Base-by-base conservation (phyloP, 1,140 invertebrate genomes). In the Drosophila setifemur region DNA sequence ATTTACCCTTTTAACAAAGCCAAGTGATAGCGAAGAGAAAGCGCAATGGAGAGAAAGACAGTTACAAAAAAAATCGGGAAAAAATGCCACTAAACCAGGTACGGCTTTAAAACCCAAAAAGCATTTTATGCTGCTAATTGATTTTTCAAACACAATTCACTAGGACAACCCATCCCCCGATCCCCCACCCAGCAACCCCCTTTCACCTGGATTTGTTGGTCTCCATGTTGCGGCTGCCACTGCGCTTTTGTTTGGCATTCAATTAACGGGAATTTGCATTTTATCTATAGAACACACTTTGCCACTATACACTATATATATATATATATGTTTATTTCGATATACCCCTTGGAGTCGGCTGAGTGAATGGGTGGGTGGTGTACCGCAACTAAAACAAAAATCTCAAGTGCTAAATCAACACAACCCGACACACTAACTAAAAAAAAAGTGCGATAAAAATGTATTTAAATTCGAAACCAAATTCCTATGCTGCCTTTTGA, bases 221-320 rank as follows among this genome's bases (percentile, higher is more conserved):
- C n/a, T 39, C 26, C 9, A 31, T 69, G 50, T 29, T 69, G 52
- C 53, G 42, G 50, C 63, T 57, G 54, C 55, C 47, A 66, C 37
- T 48, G 55, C 55, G 47, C 69, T 83, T 64, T 82, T 83, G 78
- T 70, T 83, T 82, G 73, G 57, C 78, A 60, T 83, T 82, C 78
- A 82, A 82, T 82, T 82, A 82, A 73, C 73, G 69, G 63, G 63
- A 74, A 83, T 78, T 83, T 83, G 63, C 69, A 85, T 83, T 83
- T 77, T 73, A 73, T 73, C 53, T 66, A 73, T 69, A 63, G 66
- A 55, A n/a, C 28, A 48, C 55, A 58, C 45, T 61, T 45, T 57
- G 67, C 44, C 43, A 68, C 48, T 45, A 68, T 45, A 54, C 45
- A 67, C 68, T 25, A 14, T 16, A 19, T 49, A 9, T 25, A 25